Percentiles rank a stretch among this genome's conserved stretches.
Evolutionary conservation across 1,140 invertebrate genomes (phyloP).

Genomic region (Phocides pigmalion): DNA sequence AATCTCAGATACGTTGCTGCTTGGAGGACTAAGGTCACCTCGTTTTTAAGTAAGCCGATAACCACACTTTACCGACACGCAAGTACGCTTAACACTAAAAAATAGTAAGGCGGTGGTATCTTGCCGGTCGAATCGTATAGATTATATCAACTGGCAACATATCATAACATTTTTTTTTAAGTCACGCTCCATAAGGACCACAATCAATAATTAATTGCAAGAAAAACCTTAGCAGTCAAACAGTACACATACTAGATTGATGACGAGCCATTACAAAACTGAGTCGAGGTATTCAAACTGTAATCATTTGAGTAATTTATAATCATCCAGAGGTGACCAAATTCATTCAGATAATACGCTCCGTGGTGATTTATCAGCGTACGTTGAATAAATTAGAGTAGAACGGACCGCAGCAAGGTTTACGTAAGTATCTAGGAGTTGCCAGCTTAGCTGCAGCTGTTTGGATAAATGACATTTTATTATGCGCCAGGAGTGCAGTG

Average conservation of each 20-base stretch:
- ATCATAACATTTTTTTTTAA: no score
- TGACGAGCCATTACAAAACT: neutral
- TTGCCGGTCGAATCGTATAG: no score
- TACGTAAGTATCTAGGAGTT: slow-evolving; percentile 5
- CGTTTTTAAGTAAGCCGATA: no score
- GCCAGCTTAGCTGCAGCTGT: slow-evolving; percentile 17
- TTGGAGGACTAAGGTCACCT: neutral
- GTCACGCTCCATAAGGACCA: no score
- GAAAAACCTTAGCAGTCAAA: no score
- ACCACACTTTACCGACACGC: no score
- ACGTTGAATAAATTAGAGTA: slow-evolving; percentile 7
- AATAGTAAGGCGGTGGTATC: no score
- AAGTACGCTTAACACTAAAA: no score
- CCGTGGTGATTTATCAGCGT: neutral
- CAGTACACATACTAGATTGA: no score
- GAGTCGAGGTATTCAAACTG: neutral
- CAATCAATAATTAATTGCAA: no score
- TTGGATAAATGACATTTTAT: slow-evolving; percentile 20
- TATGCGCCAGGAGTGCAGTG: slow-evolving; percentile 22
- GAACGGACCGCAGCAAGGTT: neutral
- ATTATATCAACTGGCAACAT: no score
- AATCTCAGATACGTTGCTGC: no score
- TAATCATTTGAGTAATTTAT: slow-evolving; percentile 8
- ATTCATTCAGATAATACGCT: slow-evolving; percentile 14
- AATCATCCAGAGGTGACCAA: slow-evolving; percentile 12